These are phyloP conservation scores for Brachyhypopomus occidentalis DNA, from an alignment of 2,113 vertebrate species.

Conservation along the genomic window DNA sequence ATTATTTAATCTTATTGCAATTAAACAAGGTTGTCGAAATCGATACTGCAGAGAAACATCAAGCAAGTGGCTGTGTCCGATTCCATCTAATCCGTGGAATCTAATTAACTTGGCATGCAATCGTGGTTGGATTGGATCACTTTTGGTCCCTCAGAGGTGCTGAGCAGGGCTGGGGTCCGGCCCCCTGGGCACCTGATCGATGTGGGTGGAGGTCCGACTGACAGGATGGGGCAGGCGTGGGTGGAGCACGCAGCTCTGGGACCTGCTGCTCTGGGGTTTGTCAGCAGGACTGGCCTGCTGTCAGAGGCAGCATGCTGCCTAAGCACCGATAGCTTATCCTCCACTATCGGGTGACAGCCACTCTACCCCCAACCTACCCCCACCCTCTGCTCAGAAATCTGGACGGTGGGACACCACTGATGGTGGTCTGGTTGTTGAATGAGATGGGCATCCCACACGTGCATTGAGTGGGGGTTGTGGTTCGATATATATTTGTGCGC, in stretches of 20 bases:
- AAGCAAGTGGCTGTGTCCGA: slow-evolving; percentile 20
- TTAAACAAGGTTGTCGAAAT: slow-evolving; percentile 40
- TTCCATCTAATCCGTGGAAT: slow-evolving; percentile 49
- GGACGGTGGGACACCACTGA: slow-evolving; percentile 47
- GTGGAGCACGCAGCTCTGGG: slow-evolving; percentile 21
- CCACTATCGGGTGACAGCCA: slow-evolving; percentile 47
- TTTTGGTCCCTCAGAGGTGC: not conserved
- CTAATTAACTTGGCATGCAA: slow-evolving; percentile 50
- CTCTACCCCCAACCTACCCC: slow-evolving; percentile 29
- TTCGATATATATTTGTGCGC: slow-evolving; percentile 16
- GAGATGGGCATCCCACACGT: slow-evolving; percentile 39
- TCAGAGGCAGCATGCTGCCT: slow-evolving; percentile 52
- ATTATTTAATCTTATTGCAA: slow-evolving; percentile 43
- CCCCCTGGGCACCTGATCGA: slow-evolving; percentile 36
- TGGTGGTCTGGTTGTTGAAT: slow-evolving; percentile 46
- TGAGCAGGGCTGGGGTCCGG: not conserved
- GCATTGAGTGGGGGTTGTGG: slow-evolving; percentile 2
- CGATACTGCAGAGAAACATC: slow-evolving; percentile 36
- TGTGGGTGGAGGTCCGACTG: slow-evolving; percentile 29
- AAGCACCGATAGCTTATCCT: slow-evolving; percentile 48
- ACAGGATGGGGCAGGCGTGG: slow-evolving; percentile 10
- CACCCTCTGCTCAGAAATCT: slow-evolving; percentile 62
- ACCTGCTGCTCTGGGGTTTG: slow-evolving; percentile 28
- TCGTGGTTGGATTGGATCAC: slow-evolving; percentile 19
- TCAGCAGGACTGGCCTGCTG: slow-evolving; percentile 41